These are phyloP conservation scores for Danio choprae DNA, from an alignment of 2,797 vertebrate genomes.

Conservation along the genomic window DNA sequence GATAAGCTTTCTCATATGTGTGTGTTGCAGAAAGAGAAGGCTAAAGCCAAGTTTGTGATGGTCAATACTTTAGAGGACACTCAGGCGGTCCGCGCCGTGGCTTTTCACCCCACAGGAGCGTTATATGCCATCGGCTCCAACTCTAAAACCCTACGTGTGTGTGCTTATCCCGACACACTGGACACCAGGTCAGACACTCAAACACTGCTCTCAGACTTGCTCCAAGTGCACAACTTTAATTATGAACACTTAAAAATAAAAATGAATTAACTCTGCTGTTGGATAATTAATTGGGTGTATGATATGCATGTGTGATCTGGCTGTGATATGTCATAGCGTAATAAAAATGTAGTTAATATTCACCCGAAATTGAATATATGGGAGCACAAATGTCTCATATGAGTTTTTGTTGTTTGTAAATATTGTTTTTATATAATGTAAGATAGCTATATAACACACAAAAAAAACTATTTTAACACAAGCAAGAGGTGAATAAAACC, in stretches of 20 bases:
- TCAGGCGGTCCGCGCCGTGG: constrained; percentile 94
- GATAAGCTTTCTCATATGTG: constrained; percentile 12
- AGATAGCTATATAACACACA: too few relatives aligned
- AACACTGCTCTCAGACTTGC: background rate
- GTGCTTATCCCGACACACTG: constrained; percentile 90
- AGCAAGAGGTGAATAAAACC: too few relatives aligned
- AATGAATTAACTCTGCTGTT: background rate
- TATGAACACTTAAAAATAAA: background rate
- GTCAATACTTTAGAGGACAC: constrained; percentile 92
- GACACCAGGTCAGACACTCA: constrained; percentile 82
- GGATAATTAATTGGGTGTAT: too few relatives aligned
- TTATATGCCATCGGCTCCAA: constrained; percentile 96
- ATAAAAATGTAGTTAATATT: too few relatives aligned
- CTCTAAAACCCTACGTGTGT: constrained; percentile 95
- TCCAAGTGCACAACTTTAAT: background rate
- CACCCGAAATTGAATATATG: too few relatives aligned
- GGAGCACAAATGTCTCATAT: too few relatives aligned
- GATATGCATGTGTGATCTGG: too few relatives aligned
- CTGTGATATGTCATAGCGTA: too few relatives aligned
- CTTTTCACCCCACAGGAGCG: constrained; percentile 92
- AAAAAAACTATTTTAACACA: too few relatives aligned
- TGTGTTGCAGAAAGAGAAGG: constrained; percentile 66
- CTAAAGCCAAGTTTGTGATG: constrained; percentile 83
- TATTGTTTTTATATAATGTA: too few relatives aligned
- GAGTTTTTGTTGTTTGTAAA: too few relatives aligned